Conservation (phyloP, 2,888 invertebrate genomes). For the Pachliopta kotzebuea region DNA sequence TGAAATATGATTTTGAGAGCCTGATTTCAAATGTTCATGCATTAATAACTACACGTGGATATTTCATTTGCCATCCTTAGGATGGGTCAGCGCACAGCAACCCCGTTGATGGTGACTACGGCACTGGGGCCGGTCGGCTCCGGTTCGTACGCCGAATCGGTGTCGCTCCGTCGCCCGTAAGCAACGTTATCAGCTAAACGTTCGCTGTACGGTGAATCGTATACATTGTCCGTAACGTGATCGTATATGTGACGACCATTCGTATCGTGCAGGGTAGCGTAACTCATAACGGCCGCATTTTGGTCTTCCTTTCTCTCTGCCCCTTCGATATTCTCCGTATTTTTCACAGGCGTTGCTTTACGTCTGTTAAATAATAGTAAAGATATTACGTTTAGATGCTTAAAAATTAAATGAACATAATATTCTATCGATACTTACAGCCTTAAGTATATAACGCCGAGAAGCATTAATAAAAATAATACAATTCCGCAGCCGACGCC, state of each 20-base stretch:
- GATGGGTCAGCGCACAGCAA: conserved; percentile 86
- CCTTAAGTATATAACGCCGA: conserved; percentile 90
- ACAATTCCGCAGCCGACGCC: conserved; percentile 92
- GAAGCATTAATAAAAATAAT: conserved; percentile 87
- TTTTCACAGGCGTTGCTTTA: conserved; percentile 92
- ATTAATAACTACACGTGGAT: conserved; percentile 21
- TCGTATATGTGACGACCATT: conserved; percentile 79
- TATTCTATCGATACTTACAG: conserved; percentile 81
- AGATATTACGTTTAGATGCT: neutral
- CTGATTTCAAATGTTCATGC: conserved; percentile 26
- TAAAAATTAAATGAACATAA: neutral
- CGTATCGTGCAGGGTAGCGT: conserved; percentile 88
- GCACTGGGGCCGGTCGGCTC: conserved; percentile 82
- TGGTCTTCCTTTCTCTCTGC: conserved; percentile 93
- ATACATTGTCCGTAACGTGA: conserved; percentile 84
- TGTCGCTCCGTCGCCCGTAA: conserved; percentile 69
- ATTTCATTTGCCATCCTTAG: neutral
- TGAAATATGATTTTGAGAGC: conserved; percentile 35
- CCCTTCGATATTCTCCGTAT: conserved; percentile 92
- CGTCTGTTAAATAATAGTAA: conserved; percentile 76
- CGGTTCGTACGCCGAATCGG: conserved; percentile 82
- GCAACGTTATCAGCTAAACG: conserved; percentile 70
- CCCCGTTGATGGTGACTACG: conserved; percentile 93
- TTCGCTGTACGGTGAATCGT: conserved; percentile 88
- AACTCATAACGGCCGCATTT: conserved; percentile 93